phyloP scores from a whole-genome alignment of 2,888 invertebrate genomes.

The Thymelicus acteon region DNA sequence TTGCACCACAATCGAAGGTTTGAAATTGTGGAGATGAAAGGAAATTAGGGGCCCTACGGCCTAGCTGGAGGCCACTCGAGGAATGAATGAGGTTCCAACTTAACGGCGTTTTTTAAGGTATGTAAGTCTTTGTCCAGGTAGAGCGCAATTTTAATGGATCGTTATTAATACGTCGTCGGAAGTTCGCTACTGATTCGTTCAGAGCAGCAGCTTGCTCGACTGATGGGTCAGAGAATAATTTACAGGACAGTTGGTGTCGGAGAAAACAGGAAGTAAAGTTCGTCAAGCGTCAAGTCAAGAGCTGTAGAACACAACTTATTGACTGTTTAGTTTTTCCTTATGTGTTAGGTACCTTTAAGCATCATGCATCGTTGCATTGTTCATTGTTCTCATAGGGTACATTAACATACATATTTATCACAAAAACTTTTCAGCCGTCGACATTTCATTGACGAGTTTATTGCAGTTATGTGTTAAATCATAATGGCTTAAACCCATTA shows the following conservation, averaged over 20 bases:
- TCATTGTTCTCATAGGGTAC: neutral
- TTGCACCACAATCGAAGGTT: constrained; percentile 75
- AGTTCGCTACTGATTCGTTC: constrained; percentile 52
- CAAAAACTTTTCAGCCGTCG: no score
- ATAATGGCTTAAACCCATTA: no score
- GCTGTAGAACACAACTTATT: neutral
- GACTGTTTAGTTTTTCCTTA: neutral
- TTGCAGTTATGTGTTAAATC: no score
- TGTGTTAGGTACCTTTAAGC: no score
- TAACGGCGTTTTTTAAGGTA: constrained; percentile 75
- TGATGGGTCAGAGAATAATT: neutral
- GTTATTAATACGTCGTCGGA: constrained; percentile 67
- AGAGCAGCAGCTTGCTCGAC: constrained; percentile 35
- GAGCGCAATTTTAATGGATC: constrained; percentile 66
- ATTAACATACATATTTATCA: no score
- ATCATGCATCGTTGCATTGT: no score
- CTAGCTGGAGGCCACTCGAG: constrained; percentile 73
- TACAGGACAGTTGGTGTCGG: neutral
- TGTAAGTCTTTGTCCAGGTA: constrained; percentile 71
- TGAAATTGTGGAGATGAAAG: constrained; percentile 76
- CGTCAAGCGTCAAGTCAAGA: neutral
- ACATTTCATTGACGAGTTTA: neutral
- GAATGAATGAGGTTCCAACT: constrained; percentile 70
- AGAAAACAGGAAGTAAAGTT: neutral
- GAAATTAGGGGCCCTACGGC: constrained; percentile 69